phyloP scores from a whole-genome alignment of 2,797 vertebrate species.

The Pseudochaenichthys georgianus region DNA sequence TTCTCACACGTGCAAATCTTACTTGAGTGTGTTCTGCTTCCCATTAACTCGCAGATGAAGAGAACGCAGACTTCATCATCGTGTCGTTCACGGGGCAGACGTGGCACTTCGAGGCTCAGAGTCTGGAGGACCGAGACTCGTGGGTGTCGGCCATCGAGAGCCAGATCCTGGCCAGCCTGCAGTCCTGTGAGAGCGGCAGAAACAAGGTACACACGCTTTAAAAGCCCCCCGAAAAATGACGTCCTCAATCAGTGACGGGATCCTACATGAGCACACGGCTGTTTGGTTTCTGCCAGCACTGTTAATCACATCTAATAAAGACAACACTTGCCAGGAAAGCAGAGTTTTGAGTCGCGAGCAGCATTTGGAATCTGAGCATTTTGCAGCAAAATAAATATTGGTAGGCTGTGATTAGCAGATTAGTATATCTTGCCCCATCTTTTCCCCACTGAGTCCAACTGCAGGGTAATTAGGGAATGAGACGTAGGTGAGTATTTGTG shows the following conservation, averaged over 20 bases:
- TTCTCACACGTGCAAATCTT: not conserved
- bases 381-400: not conserved
- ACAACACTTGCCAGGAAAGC: no score
- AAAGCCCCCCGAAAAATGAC: not conserved
- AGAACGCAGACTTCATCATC: constrained; percentile 96
- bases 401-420: not conserved
- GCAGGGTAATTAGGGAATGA: not conserved
- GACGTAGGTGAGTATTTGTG: no score
- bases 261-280: not conserved
- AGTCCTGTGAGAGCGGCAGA: constrained; percentile 95
- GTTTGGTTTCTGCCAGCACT: not conserved
- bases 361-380: not conserved
- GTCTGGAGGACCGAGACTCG: constrained; percentile 93
- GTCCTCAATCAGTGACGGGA: not conserved
- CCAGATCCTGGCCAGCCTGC: constrained; percentile 96
- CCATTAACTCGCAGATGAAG: constrained; percentile 85
- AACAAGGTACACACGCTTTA: constrained; percentile 81
- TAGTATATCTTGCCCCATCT: not conserved
- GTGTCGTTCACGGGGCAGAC: constrained; percentile 96
- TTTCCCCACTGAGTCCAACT: not conserved
- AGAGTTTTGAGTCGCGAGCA: no score
- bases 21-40: constrained; percentile 18
- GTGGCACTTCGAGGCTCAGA: constrained; percentile 96
- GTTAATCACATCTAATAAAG: not conserved
- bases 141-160: constrained; percentile 97